Conservation (phyloP, 2,113 vertebrate genomes). For the Alces alces region DNA sequence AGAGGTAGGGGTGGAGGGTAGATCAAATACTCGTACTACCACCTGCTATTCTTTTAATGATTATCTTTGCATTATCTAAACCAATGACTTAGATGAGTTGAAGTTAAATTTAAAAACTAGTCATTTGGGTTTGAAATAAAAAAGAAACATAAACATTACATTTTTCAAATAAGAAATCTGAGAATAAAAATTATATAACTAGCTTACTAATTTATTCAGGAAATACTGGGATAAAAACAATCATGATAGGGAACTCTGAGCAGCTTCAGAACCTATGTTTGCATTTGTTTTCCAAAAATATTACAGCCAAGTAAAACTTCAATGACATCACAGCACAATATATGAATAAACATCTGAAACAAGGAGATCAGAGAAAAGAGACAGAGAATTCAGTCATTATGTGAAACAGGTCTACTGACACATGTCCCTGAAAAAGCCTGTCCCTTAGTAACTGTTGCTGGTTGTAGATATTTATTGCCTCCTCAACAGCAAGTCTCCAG, state of each 20-base stretch:
- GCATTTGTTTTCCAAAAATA: not conserved
- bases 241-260: not conserved
- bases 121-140: not conserved
- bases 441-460: not conserved
- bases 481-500: not conserved
- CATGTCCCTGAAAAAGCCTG: not conserved
- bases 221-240: not conserved
- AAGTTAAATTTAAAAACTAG: not conserved
- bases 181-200: constrained; percentile 14
- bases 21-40: not conserved
- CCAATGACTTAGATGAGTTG: not conserved
- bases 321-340: not conserved
- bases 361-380: not conserved
- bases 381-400: not conserved
- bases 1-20: not conserved
- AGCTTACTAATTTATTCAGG: not conserved
- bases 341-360: not conserved
- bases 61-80: constrained; percentile 1
- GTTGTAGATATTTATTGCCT: not conserved
- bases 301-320: not conserved
- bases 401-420: not conserved
- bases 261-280: not conserved
- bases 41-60: constrained; percentile 25
- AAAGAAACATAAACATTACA: not conserved
- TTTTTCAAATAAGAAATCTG: not conserved